A percentile compares a stretch with the other conserved stretches of the same genome.
phyloP scores from a whole-genome alignment of 2,888 invertebrate genomes.

The Eupithecia subfuscata region DNA sequence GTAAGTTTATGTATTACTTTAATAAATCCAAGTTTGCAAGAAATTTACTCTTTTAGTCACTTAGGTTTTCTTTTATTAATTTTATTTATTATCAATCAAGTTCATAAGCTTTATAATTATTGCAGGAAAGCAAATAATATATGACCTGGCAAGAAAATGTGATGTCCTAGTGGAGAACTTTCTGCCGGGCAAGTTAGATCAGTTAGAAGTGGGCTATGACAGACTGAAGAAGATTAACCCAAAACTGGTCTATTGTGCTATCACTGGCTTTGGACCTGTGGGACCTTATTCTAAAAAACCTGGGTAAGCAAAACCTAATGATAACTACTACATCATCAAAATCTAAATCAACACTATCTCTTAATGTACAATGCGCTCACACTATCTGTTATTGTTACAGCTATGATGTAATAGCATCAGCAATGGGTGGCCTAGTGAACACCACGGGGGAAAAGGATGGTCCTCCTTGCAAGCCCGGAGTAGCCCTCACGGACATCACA shows the following conservation, averaged over 20 bases:
- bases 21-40: background rate
- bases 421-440: conserved; percentile 94
- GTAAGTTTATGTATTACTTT: conserved; percentile 62
- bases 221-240: conserved; percentile 88
- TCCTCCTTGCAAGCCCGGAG: conserved; percentile 95
- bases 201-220: conserved; percentile 91
- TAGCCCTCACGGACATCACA: conserved; percentile 95
- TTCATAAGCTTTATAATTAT: conserved; percentile 42
- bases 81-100: no score
- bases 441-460: conserved; percentile 94
- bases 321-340: background rate
- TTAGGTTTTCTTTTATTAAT: background rate
- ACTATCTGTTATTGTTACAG: conserved; percentile 57
- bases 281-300: conserved; percentile 94
- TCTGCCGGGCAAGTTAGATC: conserved; percentile 93
- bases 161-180: conserved; percentile 98
- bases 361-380: background rate
- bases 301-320: conserved; percentile 79
- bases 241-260: conserved; percentile 94
- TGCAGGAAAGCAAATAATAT: conserved; percentile 83
- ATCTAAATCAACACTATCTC: background rate
- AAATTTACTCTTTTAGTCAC: background rate
- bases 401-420: conserved; percentile 97
- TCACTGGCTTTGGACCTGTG: conserved; percentile 94
- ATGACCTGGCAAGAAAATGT: conserved; percentile 89